Percentiles rank a stretch among this genome's conserved stretches.
phyloP scores from a whole-genome alignment of 1,140 invertebrate species.

The Nomia melanderi region DNA sequence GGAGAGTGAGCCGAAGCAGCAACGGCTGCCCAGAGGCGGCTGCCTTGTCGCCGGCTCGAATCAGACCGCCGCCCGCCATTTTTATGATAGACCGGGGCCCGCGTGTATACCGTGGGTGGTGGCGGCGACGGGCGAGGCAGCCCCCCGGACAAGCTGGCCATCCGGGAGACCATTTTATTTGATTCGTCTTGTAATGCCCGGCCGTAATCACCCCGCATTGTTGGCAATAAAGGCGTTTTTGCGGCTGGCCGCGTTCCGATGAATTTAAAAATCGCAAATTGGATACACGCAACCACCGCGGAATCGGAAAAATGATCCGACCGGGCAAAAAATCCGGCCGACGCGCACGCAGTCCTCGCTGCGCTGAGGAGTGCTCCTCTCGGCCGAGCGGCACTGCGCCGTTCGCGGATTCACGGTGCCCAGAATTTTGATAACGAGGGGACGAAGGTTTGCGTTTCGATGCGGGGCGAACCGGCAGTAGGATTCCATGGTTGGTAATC shows the following conservation, averaged over 20 bases:
- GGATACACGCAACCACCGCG: too few relatives aligned
- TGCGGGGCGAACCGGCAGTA: too few relatives aligned
- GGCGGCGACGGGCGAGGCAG: not conserved
- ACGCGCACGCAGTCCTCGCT: too few relatives aligned
- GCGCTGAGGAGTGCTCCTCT: too few relatives aligned
- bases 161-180: not conserved
- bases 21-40: not conserved
- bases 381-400: too few relatives aligned
- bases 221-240: not conserved
- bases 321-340: too few relatives aligned
- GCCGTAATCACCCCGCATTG: not conserved
- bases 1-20: not conserved
- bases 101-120: not conserved
- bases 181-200: not conserved
- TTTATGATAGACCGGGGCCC: not conserved
- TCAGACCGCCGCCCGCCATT: not conserved
- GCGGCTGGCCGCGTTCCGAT: not conserved
- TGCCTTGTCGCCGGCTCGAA: slow-evolving; percentile 12
- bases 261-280: too few relatives aligned
- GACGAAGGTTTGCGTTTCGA: too few relatives aligned
- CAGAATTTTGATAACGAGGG: too few relatives aligned
- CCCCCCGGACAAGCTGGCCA: not conserved
- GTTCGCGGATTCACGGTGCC: too few relatives aligned
- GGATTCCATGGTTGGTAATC: too few relatives aligned
- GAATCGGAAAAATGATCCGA: too few relatives aligned